These are phyloP conservation scores for Neomorphus geoffroyi DNA, from an alignment of 2,797 vertebrate species.

Conservation along the genomic window DNA sequence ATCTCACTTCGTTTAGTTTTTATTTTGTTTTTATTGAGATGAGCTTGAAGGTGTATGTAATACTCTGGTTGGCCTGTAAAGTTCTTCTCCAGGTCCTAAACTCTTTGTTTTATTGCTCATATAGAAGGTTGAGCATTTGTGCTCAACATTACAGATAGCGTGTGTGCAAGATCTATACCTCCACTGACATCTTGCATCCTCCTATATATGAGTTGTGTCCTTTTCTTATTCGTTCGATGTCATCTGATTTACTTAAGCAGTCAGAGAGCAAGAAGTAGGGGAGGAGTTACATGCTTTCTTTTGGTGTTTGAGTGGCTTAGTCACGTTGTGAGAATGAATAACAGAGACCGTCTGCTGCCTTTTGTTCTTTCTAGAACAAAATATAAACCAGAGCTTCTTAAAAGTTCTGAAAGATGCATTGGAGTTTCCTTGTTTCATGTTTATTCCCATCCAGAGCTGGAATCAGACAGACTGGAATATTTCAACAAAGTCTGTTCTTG, in stretches of 20 bases:
- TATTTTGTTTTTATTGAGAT: neutral
- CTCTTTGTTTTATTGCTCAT: neutral
- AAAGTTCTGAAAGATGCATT: conserved; percentile 35
- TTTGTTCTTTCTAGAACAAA: conserved; percentile 55
- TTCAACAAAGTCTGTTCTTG: conserved; percentile 38
- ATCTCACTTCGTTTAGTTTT: neutral
- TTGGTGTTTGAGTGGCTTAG: conserved; percentile 13
- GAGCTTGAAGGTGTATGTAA: neutral
- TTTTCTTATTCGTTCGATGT: conserved; percentile 22
- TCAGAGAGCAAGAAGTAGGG: neutral
- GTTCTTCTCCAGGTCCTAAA: neutral
- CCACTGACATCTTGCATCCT: neutral
- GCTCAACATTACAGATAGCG: neutral
- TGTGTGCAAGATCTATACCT: neutral
- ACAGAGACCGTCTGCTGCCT: conserved; percentile 20
- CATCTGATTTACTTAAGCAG: neutral
- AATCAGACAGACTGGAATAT: conserved; percentile 32
- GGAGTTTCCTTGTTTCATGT: conserved; percentile 31
- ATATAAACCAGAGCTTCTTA: conserved; percentile 31
- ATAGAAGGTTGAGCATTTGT: neutral
- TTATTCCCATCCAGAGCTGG: conserved; percentile 36
- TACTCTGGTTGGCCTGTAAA: neutral
- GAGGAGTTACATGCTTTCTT: conserved; percentile 11
- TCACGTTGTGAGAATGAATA: conserved; percentile 42
- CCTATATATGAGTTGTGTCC: neutral